phyloP scores from a whole-genome alignment of 2,888 invertebrate species.

The Parnassius orleans region DNA sequence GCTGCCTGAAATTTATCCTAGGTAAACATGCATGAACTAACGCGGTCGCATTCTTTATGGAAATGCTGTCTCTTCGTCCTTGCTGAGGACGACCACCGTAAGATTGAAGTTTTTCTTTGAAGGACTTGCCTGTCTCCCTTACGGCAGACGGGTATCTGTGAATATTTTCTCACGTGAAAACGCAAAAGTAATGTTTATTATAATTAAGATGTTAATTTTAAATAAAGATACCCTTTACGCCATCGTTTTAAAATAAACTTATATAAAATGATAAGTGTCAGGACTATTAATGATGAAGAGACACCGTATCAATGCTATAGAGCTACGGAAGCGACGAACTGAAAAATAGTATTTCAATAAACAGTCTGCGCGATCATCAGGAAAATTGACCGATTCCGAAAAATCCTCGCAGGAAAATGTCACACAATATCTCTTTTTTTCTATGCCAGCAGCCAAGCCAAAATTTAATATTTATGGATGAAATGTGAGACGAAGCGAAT shows the following conservation, averaged over 20 bases:
- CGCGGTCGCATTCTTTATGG: no score
- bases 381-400: conserved; percentile 78
- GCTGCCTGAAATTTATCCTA: no score
- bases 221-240: no score
- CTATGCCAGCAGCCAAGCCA: conserved; percentile 66
- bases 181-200: no score
- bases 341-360: conserved; percentile 78
- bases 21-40: no score
- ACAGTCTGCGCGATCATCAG: conserved; percentile 67
- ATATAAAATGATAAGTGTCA: neutral
- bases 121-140: no score
- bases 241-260: neutral
- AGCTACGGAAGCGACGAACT: conserved; percentile 58
- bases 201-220: no score
- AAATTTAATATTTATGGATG: conserved; percentile 80
- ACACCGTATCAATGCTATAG: conserved; percentile 51
- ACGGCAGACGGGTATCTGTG: no score
- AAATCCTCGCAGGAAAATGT: conserved; percentile 72
- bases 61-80: no score
- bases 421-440: conserved; percentile 72
- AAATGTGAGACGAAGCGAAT: conserved; percentile 77
- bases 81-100: no score
- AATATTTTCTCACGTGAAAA: no score
- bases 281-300: conserved; percentile 20
- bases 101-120: no score